Evolutionary conservation across 1,140 invertebrate species (phyloP).

Genomic region (Lucilia sericata): DNA sequence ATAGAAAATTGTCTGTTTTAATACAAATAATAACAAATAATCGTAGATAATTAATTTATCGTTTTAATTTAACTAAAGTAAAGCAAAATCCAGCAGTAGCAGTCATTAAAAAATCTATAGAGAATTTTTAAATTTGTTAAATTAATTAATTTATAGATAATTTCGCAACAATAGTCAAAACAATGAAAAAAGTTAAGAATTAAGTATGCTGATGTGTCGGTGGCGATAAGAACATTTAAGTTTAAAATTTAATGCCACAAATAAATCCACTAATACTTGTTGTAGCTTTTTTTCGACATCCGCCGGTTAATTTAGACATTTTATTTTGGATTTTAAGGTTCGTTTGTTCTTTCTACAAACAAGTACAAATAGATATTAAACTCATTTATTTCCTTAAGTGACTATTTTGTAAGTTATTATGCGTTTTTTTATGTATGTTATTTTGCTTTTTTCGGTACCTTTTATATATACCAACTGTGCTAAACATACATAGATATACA

Average conservation of each 20-base stretch:
- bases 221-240: too few relatives aligned
- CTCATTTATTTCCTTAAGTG: constrained; percentile 14
- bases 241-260: too few relatives aligned
- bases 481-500: not conserved
- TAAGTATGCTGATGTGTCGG: too few relatives aligned
- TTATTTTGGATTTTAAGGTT: not conserved
- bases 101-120: not conserved
- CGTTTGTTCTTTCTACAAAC: not conserved
- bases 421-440: not conserved
- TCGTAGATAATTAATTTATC: too few relatives aligned
- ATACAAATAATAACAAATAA: not conserved
- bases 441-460: constrained; percentile 3
- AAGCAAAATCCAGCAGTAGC: not conserved
- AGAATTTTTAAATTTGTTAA: not conserved
- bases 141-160: not conserved
- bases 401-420: not conserved
- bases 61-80: not conserved
- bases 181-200: too few relatives aligned
- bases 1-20: not conserved
- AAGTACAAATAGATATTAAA: not conserved
- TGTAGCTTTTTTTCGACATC: not conserved
- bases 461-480: not conserved
- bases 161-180: not conserved
- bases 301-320: not conserved
- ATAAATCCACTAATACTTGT: too few relatives aligned